phyloP scores from a whole-genome alignment of 2,888 invertebrate genomes.

The Stratiomys singularior region DNA sequence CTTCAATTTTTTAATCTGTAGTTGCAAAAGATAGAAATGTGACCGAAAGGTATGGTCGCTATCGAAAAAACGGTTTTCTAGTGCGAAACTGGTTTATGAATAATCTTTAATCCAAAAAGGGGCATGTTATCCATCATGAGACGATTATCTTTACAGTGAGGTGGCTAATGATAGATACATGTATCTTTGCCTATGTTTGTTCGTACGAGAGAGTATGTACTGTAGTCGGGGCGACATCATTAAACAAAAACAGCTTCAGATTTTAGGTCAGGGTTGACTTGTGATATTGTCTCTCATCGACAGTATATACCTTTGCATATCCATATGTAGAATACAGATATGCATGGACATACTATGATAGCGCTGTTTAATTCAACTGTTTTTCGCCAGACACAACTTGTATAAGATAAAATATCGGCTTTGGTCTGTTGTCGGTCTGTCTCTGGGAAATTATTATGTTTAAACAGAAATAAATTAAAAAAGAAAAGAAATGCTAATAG shows the following conservation, averaged over 20 bases:
- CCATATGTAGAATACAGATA: neutral
- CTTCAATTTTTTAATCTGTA: neutral
- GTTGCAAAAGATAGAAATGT: neutral
- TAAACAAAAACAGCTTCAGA: constrained; percentile 53
- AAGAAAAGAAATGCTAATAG: neutral
- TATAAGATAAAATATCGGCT: neutral
- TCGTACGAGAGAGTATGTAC: constrained; percentile 23
- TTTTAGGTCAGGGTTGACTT: constrained; percentile 66
- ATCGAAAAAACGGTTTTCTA: constrained; percentile 39
- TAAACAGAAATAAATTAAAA: neutral
- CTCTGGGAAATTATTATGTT: constrained; percentile 28
- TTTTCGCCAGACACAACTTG: constrained; percentile 18
- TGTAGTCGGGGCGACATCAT: constrained; percentile 50
- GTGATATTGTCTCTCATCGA: constrained; percentile 56
- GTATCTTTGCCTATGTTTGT: constrained; percentile 10
- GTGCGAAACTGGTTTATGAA: constrained; percentile 29
- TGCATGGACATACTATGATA: constrained; percentile 5
- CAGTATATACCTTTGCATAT: neutral
- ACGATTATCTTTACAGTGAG: constrained; percentile 10
- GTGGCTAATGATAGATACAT: neutral
- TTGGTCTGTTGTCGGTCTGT: neutral
- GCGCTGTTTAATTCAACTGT: neutral
- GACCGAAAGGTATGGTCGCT: neutral
- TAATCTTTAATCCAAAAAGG: constrained; percentile 32
- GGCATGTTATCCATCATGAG: constrained; percentile 29